Conservation (phyloP, 2,888 invertebrate species). For the Seira sanloemensis region DNA sequence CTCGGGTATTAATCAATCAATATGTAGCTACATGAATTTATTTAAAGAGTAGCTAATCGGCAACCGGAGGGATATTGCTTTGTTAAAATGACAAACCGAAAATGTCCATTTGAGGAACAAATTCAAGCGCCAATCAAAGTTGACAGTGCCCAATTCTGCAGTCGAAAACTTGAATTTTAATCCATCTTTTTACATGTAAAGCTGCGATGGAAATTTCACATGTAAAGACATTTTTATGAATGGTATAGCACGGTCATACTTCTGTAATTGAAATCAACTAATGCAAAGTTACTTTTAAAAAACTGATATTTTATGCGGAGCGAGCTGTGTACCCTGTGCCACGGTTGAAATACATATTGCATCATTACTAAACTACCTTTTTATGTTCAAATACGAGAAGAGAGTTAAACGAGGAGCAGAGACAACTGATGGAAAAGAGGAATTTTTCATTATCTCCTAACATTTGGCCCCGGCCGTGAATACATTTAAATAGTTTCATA, state of each 20-base stretch:
- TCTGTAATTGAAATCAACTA: not conserved
- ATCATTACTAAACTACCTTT: too few relatives aligned
- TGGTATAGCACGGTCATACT: not conserved
- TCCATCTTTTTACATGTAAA: not conserved
- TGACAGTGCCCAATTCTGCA: not conserved
- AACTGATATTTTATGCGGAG: not conserved
- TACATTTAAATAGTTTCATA: constrained; percentile 25
- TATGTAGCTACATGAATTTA: too few relatives aligned
- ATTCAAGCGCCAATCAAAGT: not conserved
- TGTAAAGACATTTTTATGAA: not conserved
- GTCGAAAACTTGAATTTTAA: not conserved
- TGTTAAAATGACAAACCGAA: not conserved
- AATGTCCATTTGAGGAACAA: not conserved
- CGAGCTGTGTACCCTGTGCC: not conserved
- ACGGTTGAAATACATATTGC: not conserved
- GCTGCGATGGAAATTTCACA: not conserved
- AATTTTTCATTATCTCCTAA: constrained; percentile 26
- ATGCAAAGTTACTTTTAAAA: not conserved
- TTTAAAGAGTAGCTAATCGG: too few relatives aligned
- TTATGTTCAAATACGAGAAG: not conserved
- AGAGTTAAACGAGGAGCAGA: not conserved
- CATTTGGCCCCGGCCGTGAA: constrained; percentile 33
- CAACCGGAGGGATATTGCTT: too few relatives aligned
- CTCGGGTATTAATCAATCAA: too few relatives aligned
- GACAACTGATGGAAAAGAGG: not conserved